These are phyloP conservation scores for Corythornis leucogaster DNA, from an alignment of 2,797 vertebrate species.

Conservation along the genomic window DNA sequence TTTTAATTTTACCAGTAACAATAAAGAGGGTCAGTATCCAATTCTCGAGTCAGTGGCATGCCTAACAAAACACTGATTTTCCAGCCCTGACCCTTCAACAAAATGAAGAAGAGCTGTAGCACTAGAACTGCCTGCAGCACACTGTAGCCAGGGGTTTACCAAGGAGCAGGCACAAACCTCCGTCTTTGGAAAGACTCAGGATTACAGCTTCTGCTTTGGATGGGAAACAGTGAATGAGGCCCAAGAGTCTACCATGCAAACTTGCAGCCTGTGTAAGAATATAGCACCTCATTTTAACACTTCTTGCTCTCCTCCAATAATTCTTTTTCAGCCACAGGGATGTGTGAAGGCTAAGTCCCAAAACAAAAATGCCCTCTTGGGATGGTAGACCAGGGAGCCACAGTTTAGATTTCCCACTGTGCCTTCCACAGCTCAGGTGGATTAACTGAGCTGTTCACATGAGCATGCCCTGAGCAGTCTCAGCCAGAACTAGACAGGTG, in stretches of 20 bases:
- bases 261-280: background rate
- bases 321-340: background rate
- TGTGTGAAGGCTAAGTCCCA: background rate
- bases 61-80: slow-evolving; percentile 48
- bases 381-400: background rate
- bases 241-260: background rate
- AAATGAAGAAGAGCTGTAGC: background rate
- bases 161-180: background rate
- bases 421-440: background rate
- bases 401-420: background rate
- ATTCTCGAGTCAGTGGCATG: background rate
- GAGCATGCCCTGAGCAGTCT: background rate
- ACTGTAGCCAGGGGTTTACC: background rate
- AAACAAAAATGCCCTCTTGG: background rate
- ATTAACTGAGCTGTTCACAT: background rate
- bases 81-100: background rate
- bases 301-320: background rate
- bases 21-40: slow-evolving; percentile 26
- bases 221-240: background rate
- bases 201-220: background rate
- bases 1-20: slow-evolving; percentile 58
- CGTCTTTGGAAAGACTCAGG: background rate
- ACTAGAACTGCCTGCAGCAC: background rate
- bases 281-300: background rate
- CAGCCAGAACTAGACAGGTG: background rate